phyloP scores from a whole-genome alignment of 2,888 invertebrate species.

The Drosophila neutralis region DNA sequence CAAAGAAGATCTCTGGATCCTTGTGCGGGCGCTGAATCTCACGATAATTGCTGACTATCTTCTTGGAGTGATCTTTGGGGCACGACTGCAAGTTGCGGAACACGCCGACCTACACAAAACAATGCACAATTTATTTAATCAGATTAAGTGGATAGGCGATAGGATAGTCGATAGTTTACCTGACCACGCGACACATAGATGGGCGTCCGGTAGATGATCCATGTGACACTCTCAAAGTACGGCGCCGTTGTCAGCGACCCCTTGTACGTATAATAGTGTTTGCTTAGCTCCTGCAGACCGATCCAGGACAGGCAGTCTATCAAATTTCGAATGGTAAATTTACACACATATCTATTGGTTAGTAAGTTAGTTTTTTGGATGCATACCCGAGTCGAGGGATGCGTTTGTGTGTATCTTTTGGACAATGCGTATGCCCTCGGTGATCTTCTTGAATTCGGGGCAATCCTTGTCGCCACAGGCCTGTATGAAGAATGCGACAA shows the following conservation, averaged over 20 bases:
- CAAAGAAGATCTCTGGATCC: slow-evolving; percentile 84
- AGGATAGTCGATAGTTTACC: slow-evolving; percentile 83
- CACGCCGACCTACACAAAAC: slow-evolving; percentile 79
- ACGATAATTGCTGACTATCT: slow-evolving; percentile 84
- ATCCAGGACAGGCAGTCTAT: slow-evolving; percentile 90
- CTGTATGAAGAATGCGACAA: slow-evolving; percentile 89
- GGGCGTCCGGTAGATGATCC: slow-evolving; percentile 90
- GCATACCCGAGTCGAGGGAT: slow-evolving; percentile 83
- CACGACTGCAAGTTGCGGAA: slow-evolving; percentile 84
- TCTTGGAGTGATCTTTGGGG: slow-evolving; percentile 84
- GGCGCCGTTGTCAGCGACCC: slow-evolving; percentile 90
- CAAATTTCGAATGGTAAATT: background rate
- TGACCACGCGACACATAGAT: slow-evolving; percentile 89
- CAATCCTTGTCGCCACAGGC: slow-evolving; percentile 87
- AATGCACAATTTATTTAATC: background rate
- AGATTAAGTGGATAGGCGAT: too few relatives aligned
- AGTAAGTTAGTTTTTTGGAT: background rate
- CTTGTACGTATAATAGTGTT: slow-evolving; percentile 90
- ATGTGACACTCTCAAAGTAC: slow-evolving; percentile 90
- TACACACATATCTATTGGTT: background rate
- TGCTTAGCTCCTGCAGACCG: slow-evolving; percentile 88
- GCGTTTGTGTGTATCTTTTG: slow-evolving; percentile 83
- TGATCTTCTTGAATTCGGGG: slow-evolving; percentile 87
- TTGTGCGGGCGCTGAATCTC: slow-evolving; percentile 84
- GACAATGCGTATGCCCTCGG: slow-evolving; percentile 85